These are phyloP conservation scores for Brachionus plicatilis DNA, from an alignment of 1,140 invertebrate genomes.

Conservation along the genomic window DNA sequence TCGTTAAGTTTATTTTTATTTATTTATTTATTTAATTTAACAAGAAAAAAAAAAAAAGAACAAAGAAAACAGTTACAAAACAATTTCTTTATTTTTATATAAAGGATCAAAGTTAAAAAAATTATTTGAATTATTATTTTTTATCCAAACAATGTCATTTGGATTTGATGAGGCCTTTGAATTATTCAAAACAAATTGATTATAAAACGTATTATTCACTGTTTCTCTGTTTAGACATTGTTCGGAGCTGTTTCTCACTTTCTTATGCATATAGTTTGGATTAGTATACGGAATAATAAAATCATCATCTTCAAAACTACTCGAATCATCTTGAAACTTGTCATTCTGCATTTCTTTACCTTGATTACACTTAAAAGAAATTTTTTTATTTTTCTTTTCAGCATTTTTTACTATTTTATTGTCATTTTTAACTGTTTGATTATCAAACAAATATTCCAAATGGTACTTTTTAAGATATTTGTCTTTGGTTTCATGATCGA, in stretches of 20 bases:
- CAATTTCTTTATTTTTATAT: background rate
- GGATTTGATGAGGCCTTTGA: background rate
- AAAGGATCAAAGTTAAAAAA: background rate
- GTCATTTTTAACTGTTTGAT: background rate
- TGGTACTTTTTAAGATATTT: conserved; percentile 35
- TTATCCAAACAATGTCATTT: background rate
- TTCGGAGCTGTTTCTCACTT: background rate
- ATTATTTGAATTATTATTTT: background rate
- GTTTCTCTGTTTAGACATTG: background rate
- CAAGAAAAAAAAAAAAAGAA: background rate
- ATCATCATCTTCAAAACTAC: conserved; percentile 1
- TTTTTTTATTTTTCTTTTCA: background rate
- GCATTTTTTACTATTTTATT: background rate
- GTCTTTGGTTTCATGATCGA: background rate
- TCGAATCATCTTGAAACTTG: background rate
- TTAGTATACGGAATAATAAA: background rate
- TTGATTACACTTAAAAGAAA: background rate
- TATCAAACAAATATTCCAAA: conserved; percentile 35
- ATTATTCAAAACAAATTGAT: background rate
- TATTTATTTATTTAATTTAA: background rate
- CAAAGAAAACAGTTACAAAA: background rate
- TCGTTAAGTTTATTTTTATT: background rate
- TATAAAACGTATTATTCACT: background rate
- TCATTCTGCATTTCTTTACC: background rate
- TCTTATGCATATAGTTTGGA: background rate